phyloP scores from a whole-genome alignment of 92 coral and sea anemone species.

The Palythoa grandis region DNA sequence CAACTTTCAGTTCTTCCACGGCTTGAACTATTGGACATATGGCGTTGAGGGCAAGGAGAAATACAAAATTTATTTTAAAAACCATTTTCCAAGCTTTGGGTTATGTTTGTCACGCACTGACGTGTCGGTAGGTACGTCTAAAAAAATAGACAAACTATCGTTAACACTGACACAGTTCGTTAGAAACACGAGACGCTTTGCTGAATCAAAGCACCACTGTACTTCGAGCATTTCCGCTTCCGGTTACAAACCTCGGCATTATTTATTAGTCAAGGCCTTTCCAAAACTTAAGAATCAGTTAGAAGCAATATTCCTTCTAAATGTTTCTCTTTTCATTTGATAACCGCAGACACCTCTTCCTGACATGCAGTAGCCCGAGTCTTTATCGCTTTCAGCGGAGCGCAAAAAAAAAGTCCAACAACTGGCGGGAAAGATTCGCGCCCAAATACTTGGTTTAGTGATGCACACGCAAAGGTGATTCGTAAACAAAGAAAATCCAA shows the following conservation, averaged over 20 bases:
- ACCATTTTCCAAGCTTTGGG: constrained; percentile 1
- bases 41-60: constrained; percentile 1
- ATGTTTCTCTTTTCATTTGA: too few species aligned
- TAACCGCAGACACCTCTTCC: too few species aligned
- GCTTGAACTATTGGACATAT: background rate
- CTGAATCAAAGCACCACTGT: background rate
- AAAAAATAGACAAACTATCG: background rate
- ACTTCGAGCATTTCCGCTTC: background rate
- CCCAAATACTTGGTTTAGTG: too few species aligned
- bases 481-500: too few species aligned
- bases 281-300: background rate
- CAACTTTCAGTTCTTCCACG: constrained; percentile 24
- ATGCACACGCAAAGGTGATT: too few species aligned
- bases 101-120: background rate
- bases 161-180: background rate
- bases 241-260: background rate
- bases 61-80: background rate
- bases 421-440: too few species aligned
- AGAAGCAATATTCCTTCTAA: too few species aligned
- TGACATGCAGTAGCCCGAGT: too few species aligned
- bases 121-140: background rate
- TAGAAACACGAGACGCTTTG: constrained; percentile 4
- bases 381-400: too few species aligned
- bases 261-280: background rate
- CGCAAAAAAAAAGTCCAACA: too few species aligned